phyloP scores from a whole-genome alignment of 2,888 invertebrate species.

The Agrochola lota region DNA sequence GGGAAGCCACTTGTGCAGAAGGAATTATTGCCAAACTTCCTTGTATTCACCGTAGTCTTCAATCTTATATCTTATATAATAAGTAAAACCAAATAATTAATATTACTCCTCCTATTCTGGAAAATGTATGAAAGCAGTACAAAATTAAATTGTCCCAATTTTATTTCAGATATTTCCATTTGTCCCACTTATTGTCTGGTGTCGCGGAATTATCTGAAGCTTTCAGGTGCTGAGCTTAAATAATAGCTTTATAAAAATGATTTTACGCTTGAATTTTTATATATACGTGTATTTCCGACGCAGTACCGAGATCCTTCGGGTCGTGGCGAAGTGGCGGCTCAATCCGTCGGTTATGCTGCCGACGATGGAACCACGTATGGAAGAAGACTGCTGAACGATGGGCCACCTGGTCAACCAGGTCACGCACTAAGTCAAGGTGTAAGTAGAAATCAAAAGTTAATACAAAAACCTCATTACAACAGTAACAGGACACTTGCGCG shows the following conservation, averaged over 20 bases:
- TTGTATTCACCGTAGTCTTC: too few relatives aligned
- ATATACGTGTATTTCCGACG: constrained; percentile 6
- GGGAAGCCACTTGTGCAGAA: too few relatives aligned
- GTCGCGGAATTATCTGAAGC: constrained; percentile 4
- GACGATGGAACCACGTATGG: constrained; percentile 78
- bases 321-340: constrained; percentile 70
- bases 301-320: constrained; percentile 71
- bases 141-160: constrained; percentile 28
- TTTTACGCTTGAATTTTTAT: background rate
- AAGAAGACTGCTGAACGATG: constrained; percentile 78
- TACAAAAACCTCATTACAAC: too few relatives aligned
- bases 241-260: background rate
- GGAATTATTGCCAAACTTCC: too few relatives aligned
- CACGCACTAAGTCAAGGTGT: constrained; percentile 73
- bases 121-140: background rate
- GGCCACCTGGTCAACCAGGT: constrained; percentile 73
- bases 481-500: too few relatives aligned
- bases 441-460: constrained; percentile 41
- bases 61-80: too few relatives aligned
- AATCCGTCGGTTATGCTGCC: constrained; percentile 72
- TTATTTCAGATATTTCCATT: constrained; percentile 31
- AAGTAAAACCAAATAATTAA: background rate
- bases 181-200: constrained; percentile 24
- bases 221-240: constrained; percentile 1
- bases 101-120: too few relatives aligned